phyloP scores from a whole-genome alignment of 2,113 vertebrate genomes.

The Fulica atra region DNA sequence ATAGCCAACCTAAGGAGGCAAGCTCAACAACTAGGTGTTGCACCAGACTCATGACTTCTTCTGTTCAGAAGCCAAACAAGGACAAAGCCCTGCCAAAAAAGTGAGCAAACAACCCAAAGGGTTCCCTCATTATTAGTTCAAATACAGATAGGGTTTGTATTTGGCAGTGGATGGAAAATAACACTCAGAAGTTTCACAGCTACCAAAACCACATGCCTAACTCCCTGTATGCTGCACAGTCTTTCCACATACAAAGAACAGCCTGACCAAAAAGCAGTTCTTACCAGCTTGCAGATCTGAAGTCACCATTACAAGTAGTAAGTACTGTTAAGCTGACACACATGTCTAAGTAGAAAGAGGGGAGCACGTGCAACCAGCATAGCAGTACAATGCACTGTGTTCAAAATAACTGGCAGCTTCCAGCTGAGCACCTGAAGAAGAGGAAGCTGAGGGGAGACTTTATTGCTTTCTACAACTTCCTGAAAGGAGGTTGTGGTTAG shows the following conservation, averaged over 20 bases:
- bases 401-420: not conserved
- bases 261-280: not conserved
- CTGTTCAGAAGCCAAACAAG: not conserved
- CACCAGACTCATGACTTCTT: not conserved
- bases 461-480: too few relatives aligned
- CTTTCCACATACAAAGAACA: not conserved
- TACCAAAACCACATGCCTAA: too few relatives aligned
- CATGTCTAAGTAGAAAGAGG: rapidly evolving
- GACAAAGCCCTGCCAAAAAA: not conserved
- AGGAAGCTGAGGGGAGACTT: too few relatives aligned
- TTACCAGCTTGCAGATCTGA: not conserved
- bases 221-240: rapidly evolving
- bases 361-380: rapidly evolving
- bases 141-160: not conserved
- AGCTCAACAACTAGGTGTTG: not conserved
- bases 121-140: not conserved
- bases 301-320: not conserved
- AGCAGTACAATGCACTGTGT: not conserved
- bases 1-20: not conserved
- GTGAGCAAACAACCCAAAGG: not conserved
- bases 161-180: not conserved
- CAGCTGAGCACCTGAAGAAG: not conserved
- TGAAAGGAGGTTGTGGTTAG: too few relatives aligned
- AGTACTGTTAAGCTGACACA: not conserved
- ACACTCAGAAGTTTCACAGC: too few relatives aligned